phyloP scores from a whole-genome alignment of 2,113 vertebrate species.

The pig (Sus scrofa) region T2T-Sscrofa CM000819.6:76024001-76024500 shows the following conservation, averaged over 20 bases:
- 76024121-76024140: not conserved
- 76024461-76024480: no score
- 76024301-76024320: no score
- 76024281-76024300: no score
- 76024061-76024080: constrained; percentile 79
- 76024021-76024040: constrained; percentile 79
- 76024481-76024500: no score
- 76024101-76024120: constrained; percentile 41
- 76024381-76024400: no score
- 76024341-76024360: no score
- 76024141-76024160: not conserved
- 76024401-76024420: no score
- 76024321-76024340: no score
- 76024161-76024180: not conserved
- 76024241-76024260: constrained; percentile 13
- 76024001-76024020: constrained; percentile 61
- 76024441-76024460: no score
- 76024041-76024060: constrained; percentile 67
- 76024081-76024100: constrained; percentile 69
- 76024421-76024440: no score
- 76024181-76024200: not conserved
- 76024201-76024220: constrained; percentile 19
- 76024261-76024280: no score
- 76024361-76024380: no score
- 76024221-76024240: not conserved